Conservation (phyloP, 2,888 invertebrate genomes). For the Sarcophaga carnaria region DNA sequence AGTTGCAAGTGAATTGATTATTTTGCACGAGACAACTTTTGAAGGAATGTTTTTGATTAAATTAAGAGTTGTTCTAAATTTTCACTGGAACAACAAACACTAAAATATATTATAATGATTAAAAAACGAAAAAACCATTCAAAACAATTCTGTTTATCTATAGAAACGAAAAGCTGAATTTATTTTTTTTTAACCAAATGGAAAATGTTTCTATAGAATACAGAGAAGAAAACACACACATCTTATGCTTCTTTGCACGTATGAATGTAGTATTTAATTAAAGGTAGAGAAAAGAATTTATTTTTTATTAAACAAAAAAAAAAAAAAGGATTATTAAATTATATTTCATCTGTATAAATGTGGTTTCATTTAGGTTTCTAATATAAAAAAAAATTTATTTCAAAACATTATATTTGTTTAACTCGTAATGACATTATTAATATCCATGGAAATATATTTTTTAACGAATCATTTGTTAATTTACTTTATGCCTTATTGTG, state of each 20-base stretch:
- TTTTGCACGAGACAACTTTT: no score
- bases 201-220: neutral
- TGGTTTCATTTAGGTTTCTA: conserved; percentile 53
- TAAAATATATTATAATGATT: no score
- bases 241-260: conserved; percentile 40
- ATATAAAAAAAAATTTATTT: conserved; percentile 2
- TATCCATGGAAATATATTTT: neutral
- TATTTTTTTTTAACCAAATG: no score
- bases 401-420: neutral
- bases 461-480: conserved; percentile 16
- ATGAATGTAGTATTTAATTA: conserved; percentile 23
- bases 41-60: no score
- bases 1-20: no score
- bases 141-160: no score
- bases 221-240: neutral
- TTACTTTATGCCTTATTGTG: conserved; percentile 50
- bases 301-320: no score
- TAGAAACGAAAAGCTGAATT: no score
- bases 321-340: no score
- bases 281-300: neutral
- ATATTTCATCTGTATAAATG: neutral
- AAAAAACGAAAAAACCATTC: no score
- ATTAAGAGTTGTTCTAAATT: no score
- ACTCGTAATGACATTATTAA: neutral
- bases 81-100: no score